phyloP scores from a whole-genome alignment of 1,140 invertebrate genomes.

The Atta texana region DNA sequence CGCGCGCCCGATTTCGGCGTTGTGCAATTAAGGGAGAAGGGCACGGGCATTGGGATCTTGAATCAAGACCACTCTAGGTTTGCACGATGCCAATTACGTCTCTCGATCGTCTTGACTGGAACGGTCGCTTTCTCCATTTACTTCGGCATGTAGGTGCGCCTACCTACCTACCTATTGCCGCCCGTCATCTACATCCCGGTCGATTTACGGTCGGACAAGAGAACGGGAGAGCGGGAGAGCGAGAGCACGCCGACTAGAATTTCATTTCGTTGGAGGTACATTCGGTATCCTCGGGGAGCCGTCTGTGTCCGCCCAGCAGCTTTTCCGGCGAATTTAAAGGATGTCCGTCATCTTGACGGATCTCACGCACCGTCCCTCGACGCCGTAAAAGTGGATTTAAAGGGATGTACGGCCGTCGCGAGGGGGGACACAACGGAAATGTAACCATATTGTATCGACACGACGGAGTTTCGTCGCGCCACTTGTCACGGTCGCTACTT shows the following conservation, averaged over 20 bases:
- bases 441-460: conserved; percentile 60
- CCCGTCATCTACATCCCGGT: conserved; percentile 9
- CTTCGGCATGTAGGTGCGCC: conserved; percentile 23
- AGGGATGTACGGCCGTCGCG: not conserved
- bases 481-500: conserved; percentile 49
- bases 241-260: conserved; percentile 61
- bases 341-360: conserved; percentile 64
- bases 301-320: not conserved
- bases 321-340: conserved; percentile 64
- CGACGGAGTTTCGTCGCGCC: conserved; percentile 31
- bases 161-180: not conserved
- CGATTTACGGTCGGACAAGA: conserved; percentile 63
- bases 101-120: conserved; percentile 42
- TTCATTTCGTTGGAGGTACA: conserved; percentile 67
- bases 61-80: conserved; percentile 7
- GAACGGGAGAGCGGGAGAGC: not conserved
- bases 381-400: conserved; percentile 69
- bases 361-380: conserved; percentile 37
- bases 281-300: conserved; percentile 64
- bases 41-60: conserved; percentile 13
- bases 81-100: conserved; percentile 54
- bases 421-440: conserved; percentile 5
- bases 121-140: conserved; percentile 51
- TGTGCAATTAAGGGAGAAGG: conserved; percentile 27
- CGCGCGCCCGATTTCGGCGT: conserved; percentile 16